These are phyloP conservation scores for Bombyx huttoni DNA, from an alignment of 2,888 invertebrate species.

Conservation along the genomic window DNA sequence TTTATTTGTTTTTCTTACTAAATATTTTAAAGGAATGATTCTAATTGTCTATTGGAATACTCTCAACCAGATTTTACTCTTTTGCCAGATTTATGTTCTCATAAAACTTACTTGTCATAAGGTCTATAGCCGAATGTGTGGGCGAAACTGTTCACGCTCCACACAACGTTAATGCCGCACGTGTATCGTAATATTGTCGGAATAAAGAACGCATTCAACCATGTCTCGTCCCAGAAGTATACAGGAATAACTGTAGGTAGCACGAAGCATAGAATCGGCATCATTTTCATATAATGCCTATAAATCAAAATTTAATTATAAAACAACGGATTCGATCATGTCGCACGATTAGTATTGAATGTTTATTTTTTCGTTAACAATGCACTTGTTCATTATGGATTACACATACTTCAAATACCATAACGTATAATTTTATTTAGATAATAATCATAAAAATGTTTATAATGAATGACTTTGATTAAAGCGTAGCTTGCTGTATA, in stretches of 20 bases:
- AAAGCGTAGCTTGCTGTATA: no score
- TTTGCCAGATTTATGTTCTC: background rate
- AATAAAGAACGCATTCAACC: constrained; percentile 81
- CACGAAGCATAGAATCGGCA: constrained; percentile 84
- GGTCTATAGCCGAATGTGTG: constrained; percentile 92
- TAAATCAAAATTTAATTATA: background rate
- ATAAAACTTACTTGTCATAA: constrained; percentile 80
- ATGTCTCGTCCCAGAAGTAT: constrained; percentile 82
- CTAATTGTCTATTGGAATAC: background rate
- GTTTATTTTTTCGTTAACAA: no score
- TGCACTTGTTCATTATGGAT: no score
- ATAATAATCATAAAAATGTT: no score
- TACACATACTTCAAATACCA: no score
- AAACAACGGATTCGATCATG: background rate
- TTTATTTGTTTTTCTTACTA: no score
- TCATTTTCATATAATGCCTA: constrained; percentile 81
- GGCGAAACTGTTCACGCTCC: constrained; percentile 94
- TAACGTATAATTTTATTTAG: no score
- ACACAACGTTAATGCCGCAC: constrained; percentile 85
- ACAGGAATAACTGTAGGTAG: constrained; percentile 86
- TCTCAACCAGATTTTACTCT: background rate
- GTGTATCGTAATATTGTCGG: constrained; percentile 84
- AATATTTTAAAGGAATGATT: background rate
- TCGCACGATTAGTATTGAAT: no score
- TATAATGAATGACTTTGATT: no score